Conservation (phyloP, 2,888 invertebrate species). For the Suillia variegata region DNA sequence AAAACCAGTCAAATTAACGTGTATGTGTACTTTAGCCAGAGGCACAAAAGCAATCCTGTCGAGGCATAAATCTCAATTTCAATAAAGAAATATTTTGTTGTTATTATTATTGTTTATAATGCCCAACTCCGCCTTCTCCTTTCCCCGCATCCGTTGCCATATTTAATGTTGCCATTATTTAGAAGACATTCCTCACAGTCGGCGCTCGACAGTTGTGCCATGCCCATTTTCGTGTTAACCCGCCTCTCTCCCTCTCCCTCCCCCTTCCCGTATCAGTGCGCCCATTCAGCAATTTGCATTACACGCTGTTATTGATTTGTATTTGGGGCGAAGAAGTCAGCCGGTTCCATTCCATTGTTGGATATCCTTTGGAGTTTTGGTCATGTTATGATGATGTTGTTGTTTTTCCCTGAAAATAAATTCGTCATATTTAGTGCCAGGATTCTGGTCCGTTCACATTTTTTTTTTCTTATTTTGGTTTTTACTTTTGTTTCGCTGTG, state of each 20-base stretch:
- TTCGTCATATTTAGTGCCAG: not conserved
- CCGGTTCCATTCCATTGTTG: not conserved
- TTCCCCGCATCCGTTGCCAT: too few relatives aligned
- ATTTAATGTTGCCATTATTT: conserved; percentile 4
- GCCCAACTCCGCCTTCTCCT: not conserved
- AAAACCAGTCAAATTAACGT: too few relatives aligned
- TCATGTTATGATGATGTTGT: not conserved
- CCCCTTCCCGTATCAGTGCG: not conserved
- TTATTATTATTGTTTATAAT: not conserved
- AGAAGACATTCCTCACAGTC: not conserved
- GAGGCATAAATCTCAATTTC: conserved; percentile 4
- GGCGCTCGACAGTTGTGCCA: not conserved
- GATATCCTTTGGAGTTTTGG: too few relatives aligned
- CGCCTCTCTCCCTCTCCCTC: not conserved
- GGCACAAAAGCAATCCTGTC: not conserved
- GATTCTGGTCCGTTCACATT: too few relatives aligned
- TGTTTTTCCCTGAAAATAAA: not conserved
- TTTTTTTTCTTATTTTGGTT: too few relatives aligned
- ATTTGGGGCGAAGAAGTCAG: not conserved
- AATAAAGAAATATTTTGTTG: conserved; percentile 7
- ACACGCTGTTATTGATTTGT: not conserved
- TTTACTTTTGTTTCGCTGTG: too few relatives aligned
- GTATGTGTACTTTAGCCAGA: not conserved
- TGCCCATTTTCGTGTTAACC: too few relatives aligned
- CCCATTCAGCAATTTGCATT: not conserved